Base-by-base conservation (phyloP, 1,140 invertebrate genomes). In the Magallana gigas region DNA sequence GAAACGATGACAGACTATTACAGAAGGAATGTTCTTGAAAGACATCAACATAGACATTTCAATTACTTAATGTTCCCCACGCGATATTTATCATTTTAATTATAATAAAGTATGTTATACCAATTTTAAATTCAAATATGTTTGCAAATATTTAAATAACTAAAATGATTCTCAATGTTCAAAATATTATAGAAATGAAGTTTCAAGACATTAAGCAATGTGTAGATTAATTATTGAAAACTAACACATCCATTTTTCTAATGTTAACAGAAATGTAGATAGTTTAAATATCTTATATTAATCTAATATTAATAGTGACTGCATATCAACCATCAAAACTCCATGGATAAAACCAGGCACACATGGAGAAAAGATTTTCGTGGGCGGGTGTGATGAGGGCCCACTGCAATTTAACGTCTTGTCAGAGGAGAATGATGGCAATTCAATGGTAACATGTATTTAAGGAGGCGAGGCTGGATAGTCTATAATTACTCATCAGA, bases 331-430 rank as follows among this genome's bases (percentile, higher is more conserved):
- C 48, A 83, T 83, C 18, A 83, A 58, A 29, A 83, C 48, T 5
- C 81, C 81, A 83, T 83, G 81, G 81, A 16, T 83, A n/a, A 58
- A 57, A n/a, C 81, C 81, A 8, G 56, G 36, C 5, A n/a, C 14
- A 58, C 56, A 83, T 36, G 48, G 81, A 16, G 57, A 57, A 8
- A 83, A 57, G 48, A 83, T 83, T 9, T 57, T n/a, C 16, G 81
- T 83, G 4, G 81, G 81, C 18, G 81, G 81, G 0, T 83, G 81
- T 18, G 81, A 83, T 14, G 48, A 83, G 16, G 81, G 81, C 9
- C 81, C 81, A 9, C 48, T 83, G 56, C 6, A 57, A 18, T 56
- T 83, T 29, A 23, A 57, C 18, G 81, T 83, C 57, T n/a, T 11
- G 7, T 57, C 81, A 6, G 57, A n/a, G 8, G n/a, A 83, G 9